Evolutionary conservation across 2,113 vertebrate genomes (phyloP).

Genomic region (Strigops habroptila): DNA sequence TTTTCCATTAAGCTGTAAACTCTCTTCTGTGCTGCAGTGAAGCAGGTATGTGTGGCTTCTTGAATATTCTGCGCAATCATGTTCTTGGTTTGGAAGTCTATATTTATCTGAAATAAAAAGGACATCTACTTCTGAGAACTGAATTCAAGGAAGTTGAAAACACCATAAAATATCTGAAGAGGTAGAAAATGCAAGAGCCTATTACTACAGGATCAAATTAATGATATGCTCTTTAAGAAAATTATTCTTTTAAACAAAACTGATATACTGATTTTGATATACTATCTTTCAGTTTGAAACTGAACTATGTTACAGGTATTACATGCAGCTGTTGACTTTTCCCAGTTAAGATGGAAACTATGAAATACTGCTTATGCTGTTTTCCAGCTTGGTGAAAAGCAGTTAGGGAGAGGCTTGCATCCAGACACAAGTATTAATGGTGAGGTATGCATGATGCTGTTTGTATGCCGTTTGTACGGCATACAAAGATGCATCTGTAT

Average conservation of each 20-base stretch:
- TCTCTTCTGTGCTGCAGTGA: conserved; percentile 82
- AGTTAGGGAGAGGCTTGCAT: not conserved
- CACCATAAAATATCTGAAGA: not conserved
- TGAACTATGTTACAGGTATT: not conserved
- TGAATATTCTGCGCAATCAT: conserved; percentile 77
- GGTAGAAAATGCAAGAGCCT: not conserved
- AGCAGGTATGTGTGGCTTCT: conserved; percentile 77
- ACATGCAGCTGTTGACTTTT: not conserved
- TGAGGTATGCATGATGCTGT: not conserved
- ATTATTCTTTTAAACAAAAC: not conserved
- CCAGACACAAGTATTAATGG: not conserved
- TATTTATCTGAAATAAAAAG: conserved; percentile 80
- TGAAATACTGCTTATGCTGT: not conserved
- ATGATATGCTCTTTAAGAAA: not conserved
- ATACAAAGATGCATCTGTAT: not conserved
- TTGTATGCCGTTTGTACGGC: no score
- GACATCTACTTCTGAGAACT: not conserved
- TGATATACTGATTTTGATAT: not conserved
- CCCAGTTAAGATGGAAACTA: not conserved
- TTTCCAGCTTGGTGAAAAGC: not conserved
- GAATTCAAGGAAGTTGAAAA: not conserved
- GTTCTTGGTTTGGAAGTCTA: conserved; percentile 88
- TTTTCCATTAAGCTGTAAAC: conserved; percentile 91
- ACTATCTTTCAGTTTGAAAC: not conserved
- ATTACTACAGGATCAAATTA: not conserved